phyloP scores from a whole-genome alignment of 1,140 invertebrate genomes.

The Caenorhabditis inopinata region DNA sequence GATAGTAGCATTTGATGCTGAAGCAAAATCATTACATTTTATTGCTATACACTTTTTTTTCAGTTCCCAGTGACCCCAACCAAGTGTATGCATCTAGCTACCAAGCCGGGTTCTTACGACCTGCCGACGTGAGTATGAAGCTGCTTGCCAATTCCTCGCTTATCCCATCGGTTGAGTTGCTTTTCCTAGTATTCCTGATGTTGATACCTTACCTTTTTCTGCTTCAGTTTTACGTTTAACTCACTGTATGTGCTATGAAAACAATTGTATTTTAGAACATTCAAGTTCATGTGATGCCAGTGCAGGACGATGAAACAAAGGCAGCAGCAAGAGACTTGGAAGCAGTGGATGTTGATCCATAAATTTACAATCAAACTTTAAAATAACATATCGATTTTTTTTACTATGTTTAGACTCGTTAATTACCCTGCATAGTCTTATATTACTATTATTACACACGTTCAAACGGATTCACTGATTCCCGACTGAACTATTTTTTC shows the following conservation, averaged over 20 bases:
- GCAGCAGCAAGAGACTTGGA: neutral
- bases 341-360: neutral
- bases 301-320: constrained; percentile 10
- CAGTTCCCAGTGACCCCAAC: neutral
- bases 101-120: neutral
- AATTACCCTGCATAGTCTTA: neutral
- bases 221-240: neutral
- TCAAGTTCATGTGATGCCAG: constrained; percentile 21
- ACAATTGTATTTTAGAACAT: neutral
- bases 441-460: too few relatives aligned
- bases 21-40: too few relatives aligned
- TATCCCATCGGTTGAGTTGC: neutral
- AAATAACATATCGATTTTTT: neutral
- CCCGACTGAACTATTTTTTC: too few relatives aligned
- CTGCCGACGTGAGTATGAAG: constrained; percentile 1
- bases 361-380: too few relatives aligned
- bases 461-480: too few relatives aligned
- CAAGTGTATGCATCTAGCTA: neutral
- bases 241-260: neutral
- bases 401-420: neutral
- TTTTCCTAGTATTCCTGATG: neutral
- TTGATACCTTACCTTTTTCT: neutral
- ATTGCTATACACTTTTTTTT: too few relatives aligned
- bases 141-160: neutral
- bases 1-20: too few relatives aligned